A percentile compares a stretch with the other conserved stretches of the same genome.
These are phyloP conservation scores for Saxidomus purpurata DNA, from an alignment of 1,140 invertebrate genomes.

Conservation along the genomic window DNA sequence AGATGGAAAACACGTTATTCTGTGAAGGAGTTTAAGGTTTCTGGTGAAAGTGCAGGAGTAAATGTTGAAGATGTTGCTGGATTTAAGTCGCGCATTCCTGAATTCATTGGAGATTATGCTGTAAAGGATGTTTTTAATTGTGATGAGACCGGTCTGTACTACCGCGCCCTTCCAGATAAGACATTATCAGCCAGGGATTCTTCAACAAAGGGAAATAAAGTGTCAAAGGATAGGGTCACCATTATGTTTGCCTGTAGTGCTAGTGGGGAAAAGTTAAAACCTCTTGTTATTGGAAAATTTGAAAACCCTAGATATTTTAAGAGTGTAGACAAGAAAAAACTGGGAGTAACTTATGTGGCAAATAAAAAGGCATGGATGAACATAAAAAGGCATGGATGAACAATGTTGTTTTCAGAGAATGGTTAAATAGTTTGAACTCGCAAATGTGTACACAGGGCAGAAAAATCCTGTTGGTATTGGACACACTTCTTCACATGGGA, in stretches of 20 bases:
- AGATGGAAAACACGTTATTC: constrained; percentile 75
- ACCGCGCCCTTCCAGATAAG: constrained; percentile 64
- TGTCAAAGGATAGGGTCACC: constrained; percentile 67
- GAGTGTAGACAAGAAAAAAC: no score
- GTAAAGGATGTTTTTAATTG: constrained; percentile 67
- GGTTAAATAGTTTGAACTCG: no score
- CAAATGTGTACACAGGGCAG: not conserved
- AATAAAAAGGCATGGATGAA: constrained; percentile 26
- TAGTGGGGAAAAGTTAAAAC: constrained; percentile 69
- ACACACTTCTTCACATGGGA: constrained; percentile 73
- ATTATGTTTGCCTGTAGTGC: constrained; percentile 54
- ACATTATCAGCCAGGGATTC: constrained; percentile 51
- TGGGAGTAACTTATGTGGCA: not conserved
- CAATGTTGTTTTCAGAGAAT: not conserved
- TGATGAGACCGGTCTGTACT: constrained; percentile 76
- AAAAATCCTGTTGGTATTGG: constrained; percentile 64
- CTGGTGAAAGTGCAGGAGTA: constrained; percentile 65
- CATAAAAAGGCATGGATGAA: no score
- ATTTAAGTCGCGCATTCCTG: not conserved
- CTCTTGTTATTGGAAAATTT: constrained; percentile 65
- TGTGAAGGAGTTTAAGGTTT: constrained; percentile 52
- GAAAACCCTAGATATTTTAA: constrained; percentile 66
- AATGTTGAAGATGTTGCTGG: constrained; percentile 55
- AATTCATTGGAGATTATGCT: constrained; percentile 16
- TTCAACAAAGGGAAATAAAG: constrained; percentile 52